These are phyloP conservation scores for Bubo blakistoni DNA, from an alignment of 2,113 vertebrate genomes.

Conservation along the genomic window DNA sequence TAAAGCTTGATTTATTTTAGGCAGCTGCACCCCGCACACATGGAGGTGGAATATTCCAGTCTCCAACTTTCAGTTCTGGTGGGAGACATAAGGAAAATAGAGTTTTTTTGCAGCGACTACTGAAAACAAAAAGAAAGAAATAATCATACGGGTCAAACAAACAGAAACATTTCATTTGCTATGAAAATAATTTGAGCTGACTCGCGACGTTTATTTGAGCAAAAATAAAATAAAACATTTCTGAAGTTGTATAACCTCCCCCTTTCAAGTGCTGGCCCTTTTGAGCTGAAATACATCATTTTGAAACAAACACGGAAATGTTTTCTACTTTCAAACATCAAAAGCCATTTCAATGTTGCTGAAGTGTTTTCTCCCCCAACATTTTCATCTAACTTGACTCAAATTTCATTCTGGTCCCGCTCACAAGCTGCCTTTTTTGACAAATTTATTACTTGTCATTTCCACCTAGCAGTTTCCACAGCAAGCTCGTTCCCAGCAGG, in stretches of 20 bases:
- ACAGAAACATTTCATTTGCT: neutral
- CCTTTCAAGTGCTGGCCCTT: neutral
- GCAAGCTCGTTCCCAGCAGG: neutral
- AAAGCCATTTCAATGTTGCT: neutral
- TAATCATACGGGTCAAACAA: neutral
- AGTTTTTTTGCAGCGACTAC: neutral
- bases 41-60: slow-evolving; percentile 6
- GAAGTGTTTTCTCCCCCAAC: neutral
- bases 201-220: neutral
- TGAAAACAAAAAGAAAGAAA: neutral
- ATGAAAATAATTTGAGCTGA: neutral
- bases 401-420: neutral
- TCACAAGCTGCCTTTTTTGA: neutral
- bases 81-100: neutral
- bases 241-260: neutral
- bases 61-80: neutral
- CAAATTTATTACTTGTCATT: slow-evolving; percentile 21
- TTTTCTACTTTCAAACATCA: neutral
- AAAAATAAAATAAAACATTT: neutral
- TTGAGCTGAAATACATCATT: neutral
- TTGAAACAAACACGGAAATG: neutral
- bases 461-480: neutral
- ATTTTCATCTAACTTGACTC: slow-evolving; percentile 20
- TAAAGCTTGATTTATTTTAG: slow-evolving; percentile 8
- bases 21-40: neutral